Base-by-base conservation (phyloP, 2,113 vertebrate genomes). In the Centropus bengalensis region DNA sequence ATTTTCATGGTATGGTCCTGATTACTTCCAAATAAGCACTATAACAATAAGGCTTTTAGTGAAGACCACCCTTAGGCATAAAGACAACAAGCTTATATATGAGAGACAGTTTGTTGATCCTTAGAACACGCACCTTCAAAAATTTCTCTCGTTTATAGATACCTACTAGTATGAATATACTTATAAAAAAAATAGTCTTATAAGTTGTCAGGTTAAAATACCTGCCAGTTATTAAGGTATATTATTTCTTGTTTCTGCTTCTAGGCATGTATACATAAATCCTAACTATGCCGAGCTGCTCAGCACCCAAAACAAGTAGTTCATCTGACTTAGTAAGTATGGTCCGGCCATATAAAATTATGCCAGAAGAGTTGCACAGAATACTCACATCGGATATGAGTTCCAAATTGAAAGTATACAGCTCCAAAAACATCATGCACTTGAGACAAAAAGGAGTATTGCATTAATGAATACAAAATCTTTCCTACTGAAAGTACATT, bases 351-450 rank as follows among this genome's bases (percentile, higher is more conserved):
- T 17, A 32, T 12, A 15, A 63, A 52, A 26, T 71, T n/a, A 42
- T 23, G 6, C 10, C 42, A 42, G 23, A 68, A 78, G 15, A 59
- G 4, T 7, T 47, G 18, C 30, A 79, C 5, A 52, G 28, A 30
- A 10, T 40, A 73, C 8, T 62, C 1, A 0, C 13, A 69, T 44
- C 8, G 52, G 1, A 20, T 33, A 3, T 33, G 13, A 69, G 10
- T 8, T 69, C 15, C 12, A 56, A 73, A 83, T 74, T 83, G 6
- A 92, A 88, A 82, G 64, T 40, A 8, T 69, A 17, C 4, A 62
- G 36, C 40, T 73, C 28, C 3, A 44, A 79, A 84, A 79, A 38
- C 51, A 27, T 4, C 6, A 7, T 20, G 51, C 23, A 32, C 5
- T 52, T 49, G 82, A 83, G 22, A 63, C 4, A 60, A 66, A n/a